Conservation (phyloP, 2,888 invertebrate genomes). For the Lycophotia porphyrea region DNA sequence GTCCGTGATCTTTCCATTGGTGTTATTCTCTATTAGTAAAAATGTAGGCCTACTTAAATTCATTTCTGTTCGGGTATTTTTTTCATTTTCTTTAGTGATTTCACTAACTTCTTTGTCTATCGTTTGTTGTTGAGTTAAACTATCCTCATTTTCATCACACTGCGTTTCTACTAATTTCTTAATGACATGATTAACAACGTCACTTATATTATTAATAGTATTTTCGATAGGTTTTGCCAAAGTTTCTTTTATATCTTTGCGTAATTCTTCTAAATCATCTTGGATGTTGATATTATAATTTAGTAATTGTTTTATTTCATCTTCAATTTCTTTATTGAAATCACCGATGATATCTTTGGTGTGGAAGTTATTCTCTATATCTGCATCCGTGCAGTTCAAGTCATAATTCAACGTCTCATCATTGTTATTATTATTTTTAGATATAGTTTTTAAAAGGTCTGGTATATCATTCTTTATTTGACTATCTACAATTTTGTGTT, state of each 20-base stretch:
- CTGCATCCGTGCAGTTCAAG: conserved; percentile 80
- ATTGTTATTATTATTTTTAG: conserved; percentile 83
- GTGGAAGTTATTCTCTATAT: conserved; percentile 87
- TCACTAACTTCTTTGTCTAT: conserved; percentile 72
- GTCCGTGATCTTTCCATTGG: conserved; percentile 88
- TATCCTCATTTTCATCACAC: conserved; percentile 71
- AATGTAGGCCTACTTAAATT: conserved; percentile 86
- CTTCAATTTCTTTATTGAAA: conserved; percentile 91
- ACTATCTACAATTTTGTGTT: conserved; percentile 71
- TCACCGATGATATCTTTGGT: conserved; percentile 90
- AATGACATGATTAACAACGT: conserved; percentile 88
- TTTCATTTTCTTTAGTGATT: conserved; percentile 83
- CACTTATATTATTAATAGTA: conserved; percentile 88
- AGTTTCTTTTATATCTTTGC: conserved; percentile 88
- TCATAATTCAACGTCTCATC: conserved; percentile 75
- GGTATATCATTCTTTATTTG: conserved; percentile 81
- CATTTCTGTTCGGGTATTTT: conserved; percentile 84
- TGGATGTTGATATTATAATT: conserved; percentile 87
- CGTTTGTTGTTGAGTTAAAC: conserved; percentile 61
- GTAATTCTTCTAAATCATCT: conserved; percentile 86
- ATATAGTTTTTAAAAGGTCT: conserved; percentile 84
- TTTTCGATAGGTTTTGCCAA: conserved; percentile 88
- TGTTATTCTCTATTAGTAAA: conserved; percentile 83
- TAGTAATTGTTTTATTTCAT: conserved; percentile 89
- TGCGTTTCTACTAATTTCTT: conserved; percentile 87